phyloP scores from a whole-genome alignment of 2,888 invertebrate species.

The Limnephilus rhombicus region DNA sequence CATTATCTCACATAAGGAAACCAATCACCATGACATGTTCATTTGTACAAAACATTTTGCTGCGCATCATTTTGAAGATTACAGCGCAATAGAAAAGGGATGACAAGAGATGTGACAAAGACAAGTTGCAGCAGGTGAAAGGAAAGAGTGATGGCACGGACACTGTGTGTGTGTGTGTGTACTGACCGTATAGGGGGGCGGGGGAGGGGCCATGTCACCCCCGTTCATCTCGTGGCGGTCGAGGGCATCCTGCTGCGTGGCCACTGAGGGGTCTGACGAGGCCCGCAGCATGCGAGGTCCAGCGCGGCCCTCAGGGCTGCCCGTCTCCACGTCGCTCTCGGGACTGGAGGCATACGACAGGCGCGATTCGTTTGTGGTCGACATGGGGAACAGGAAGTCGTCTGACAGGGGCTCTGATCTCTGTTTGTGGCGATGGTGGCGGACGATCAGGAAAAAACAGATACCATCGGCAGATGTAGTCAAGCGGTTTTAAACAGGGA shows the following conservation, averaged over 20 bases:
- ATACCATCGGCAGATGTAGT: slow-evolving; percentile 63
- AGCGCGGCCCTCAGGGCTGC: slow-evolving; percentile 91
- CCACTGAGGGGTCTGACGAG: slow-evolving; percentile 96
- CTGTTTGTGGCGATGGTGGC: slow-evolving; percentile 75
- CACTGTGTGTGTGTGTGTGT: background rate
- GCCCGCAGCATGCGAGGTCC: slow-evolving; percentile 87
- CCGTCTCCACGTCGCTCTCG: slow-evolving; percentile 90
- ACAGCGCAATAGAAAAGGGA: background rate
- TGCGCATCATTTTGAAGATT: background rate
- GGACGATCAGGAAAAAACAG: slow-evolving; percentile 55
- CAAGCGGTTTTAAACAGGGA: slow-evolving; percentile 59
- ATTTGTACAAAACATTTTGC: background rate
- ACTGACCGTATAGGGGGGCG: slow-evolving; percentile 92
- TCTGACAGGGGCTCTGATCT: slow-evolving; percentile 98
- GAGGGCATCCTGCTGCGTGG: slow-evolving; percentile 93
- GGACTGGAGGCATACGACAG: slow-evolving; percentile 97
- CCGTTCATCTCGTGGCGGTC: slow-evolving; percentile 80
- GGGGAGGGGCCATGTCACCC: slow-evolving; percentile 81
- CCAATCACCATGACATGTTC: slow-evolving; percentile 26
- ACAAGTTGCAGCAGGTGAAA: background rate
- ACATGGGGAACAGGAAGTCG: slow-evolving; percentile 99
- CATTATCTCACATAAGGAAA: background rate
- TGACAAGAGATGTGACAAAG: background rate
- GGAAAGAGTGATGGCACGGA: background rate
- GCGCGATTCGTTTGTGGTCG: slow-evolving; percentile 86